Percentiles rank a stretch among this genome's conserved stretches.
Conservation (phyloP, 1,140 invertebrate genomes). For the Drosophila trapezifrons region DNA sequence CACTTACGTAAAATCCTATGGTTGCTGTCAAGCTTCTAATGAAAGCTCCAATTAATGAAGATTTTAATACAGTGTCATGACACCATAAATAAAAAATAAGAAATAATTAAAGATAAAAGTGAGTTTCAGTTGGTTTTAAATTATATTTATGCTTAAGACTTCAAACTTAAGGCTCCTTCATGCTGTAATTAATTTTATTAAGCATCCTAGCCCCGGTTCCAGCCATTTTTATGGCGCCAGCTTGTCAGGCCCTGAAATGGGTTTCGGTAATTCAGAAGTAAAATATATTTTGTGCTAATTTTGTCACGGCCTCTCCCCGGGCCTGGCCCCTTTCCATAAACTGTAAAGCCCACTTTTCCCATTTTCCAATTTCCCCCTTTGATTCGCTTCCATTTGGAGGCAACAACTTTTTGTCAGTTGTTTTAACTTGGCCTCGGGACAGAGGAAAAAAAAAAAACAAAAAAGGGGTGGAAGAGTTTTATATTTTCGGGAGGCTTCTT, state of each 20-base stretch:
- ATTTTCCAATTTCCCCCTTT: constrained; percentile 35
- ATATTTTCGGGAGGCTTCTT: constrained; percentile 1
- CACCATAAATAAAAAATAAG: no score
- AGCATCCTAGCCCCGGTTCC: neutral
- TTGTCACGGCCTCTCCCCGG: constrained; percentile 47
- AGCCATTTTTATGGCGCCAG: constrained; percentile 15
- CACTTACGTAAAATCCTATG: no score
- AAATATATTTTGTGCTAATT: constrained; percentile 79
- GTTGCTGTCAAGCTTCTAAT: no score
- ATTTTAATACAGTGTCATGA: no score
- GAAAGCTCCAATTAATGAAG: no score
- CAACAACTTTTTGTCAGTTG: constrained; percentile 75
- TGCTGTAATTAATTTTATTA: neutral
- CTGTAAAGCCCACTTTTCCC: constrained; percentile 11
- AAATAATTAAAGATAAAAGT: no score
- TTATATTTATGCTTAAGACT: no score
- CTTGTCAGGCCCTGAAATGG: constrained; percentile 26
- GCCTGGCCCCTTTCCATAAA: neutral
- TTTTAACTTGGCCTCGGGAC: constrained; percentile 68
- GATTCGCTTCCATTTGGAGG: constrained; percentile 46
- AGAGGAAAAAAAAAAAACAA: no score
- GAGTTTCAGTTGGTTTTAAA: no score
- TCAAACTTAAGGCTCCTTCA: no score
- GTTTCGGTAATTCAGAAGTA: constrained; percentile 27
- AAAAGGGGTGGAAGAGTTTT: constrained; percentile 26